Percentiles rank a stretch among this genome's conserved stretches.
Conservation (phyloP, 1,140 invertebrate species). For the Drosophila virilis region DNA sequence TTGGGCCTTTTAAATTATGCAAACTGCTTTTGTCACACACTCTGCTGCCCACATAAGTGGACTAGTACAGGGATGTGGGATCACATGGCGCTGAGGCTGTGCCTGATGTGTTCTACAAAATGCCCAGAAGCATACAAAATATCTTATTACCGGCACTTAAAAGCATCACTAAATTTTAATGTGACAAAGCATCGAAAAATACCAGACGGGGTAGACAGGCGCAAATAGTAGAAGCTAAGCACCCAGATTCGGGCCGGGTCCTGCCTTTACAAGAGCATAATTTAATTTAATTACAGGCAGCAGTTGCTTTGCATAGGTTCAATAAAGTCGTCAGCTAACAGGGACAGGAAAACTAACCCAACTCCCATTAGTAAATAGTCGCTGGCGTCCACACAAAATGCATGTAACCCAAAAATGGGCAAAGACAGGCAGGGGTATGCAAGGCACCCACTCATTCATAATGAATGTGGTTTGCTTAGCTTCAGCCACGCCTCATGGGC, state of each 20-base stretch:
- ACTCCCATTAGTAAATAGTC: conserved; percentile 25
- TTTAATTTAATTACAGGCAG: conserved; percentile 56
- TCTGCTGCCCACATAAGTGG: not conserved
- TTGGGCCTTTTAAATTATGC: conserved; percentile 54
- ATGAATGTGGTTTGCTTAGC: conserved; percentile 43
- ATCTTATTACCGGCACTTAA: conserved; percentile 59
- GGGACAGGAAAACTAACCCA: not conserved
- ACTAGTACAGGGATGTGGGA: not conserved
- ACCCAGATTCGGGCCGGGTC: not conserved
- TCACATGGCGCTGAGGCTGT: conserved; percentile 28
- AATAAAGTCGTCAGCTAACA: conserved; percentile 49
- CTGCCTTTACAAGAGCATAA: conserved; percentile 32
- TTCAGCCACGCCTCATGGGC: conserved; percentile 20
- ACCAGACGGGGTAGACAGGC: conserved; percentile 1
- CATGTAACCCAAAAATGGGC: conserved; percentile 20
- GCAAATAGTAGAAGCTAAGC: not conserved
- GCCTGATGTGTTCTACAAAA: conserved; percentile 36
- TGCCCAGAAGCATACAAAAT: conserved; percentile 51
- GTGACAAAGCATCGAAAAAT: conserved; percentile 44
- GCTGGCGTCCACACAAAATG: conserved; percentile 28
- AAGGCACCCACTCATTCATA: conserved; percentile 20
- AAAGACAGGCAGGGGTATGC: not conserved
- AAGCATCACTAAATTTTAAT: conserved; percentile 56
- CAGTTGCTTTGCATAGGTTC: conserved; percentile 47
- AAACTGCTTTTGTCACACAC: conserved; percentile 46